These are phyloP conservation scores for Agrotis segetum DNA, from an alignment of 2,888 invertebrate species.

Conservation along the genomic window DNA sequence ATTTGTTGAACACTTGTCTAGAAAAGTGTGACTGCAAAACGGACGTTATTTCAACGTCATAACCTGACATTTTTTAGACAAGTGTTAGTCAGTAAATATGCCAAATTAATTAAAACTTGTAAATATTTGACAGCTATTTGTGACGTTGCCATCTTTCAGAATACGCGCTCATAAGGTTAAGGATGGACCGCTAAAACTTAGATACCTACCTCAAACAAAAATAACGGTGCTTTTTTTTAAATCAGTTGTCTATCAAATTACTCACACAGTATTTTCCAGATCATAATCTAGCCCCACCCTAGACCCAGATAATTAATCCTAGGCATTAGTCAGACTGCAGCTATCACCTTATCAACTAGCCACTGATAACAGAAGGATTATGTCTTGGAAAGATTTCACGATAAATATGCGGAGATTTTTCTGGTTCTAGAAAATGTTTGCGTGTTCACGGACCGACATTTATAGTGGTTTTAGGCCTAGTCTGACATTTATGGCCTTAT, in stretches of 20 bases:
- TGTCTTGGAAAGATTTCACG: slow-evolving; percentile 41
- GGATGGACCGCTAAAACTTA: too few relatives aligned
- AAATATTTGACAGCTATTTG: too few relatives aligned
- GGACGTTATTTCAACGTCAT: too few relatives aligned
- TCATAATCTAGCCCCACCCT: slow-evolving; percentile 48
- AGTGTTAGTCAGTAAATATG: too few relatives aligned
- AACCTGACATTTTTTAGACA: too few relatives aligned
- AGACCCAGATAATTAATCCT: slow-evolving; percentile 63
- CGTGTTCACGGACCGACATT: slow-evolving; percentile 2
- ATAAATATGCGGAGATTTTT: slow-evolving; percentile 27
- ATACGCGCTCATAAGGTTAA: too few relatives aligned
- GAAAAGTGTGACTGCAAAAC: too few relatives aligned
- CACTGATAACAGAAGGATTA: slow-evolving; percentile 57
- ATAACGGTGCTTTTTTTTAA: not conserved
- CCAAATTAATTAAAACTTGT: too few relatives aligned
- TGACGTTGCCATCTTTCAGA: too few relatives aligned
- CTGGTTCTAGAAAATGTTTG: slow-evolving; percentile 19
- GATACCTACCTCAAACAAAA: too few relatives aligned
- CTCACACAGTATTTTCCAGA: slow-evolving; percentile 12
- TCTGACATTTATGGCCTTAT: too few relatives aligned
- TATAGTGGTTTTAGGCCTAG: slow-evolving; percentile 8
- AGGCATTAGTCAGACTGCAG: slow-evolving; percentile 45
- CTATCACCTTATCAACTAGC: slow-evolving; percentile 32
- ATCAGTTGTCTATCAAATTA: slow-evolving; percentile 5
- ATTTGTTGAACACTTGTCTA: too few relatives aligned